Evolutionary conservation across 2,888 invertebrate species (phyloP).

Genomic region (Stenoptilia bipunctidactyla): DNA sequence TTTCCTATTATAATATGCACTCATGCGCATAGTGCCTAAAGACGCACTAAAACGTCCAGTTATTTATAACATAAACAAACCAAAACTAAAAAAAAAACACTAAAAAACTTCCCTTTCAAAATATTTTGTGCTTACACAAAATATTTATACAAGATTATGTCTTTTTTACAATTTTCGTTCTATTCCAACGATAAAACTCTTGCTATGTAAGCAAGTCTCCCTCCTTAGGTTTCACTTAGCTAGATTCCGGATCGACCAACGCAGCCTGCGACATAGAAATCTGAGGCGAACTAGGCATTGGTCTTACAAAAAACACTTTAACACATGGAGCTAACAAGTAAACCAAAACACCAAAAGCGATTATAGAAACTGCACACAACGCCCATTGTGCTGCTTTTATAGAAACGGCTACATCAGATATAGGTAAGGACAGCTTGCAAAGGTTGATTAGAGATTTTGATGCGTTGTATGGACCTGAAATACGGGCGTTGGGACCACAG

Average conservation of each 20-base stretch:
- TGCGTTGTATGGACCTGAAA: conserved; percentile 48
- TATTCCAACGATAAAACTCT: no score
- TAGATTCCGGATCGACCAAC: conserved; percentile 26
- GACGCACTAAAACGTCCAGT: no score
- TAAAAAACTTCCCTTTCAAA: no score
- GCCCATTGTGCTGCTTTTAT: conserved; percentile 54
- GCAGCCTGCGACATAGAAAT: conserved; percentile 49
- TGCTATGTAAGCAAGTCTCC: no score
- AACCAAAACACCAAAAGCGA: conserved; percentile 38
- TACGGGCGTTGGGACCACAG: conserved; percentile 46
- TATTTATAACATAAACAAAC: no score
- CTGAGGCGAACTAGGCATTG: conserved; percentile 31
- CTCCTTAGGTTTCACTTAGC: background rate
- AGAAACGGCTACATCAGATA: conserved; percentile 33
- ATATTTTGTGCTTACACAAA: no score
- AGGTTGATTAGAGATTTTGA: conserved; percentile 26
- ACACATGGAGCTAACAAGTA: conserved; percentile 49
- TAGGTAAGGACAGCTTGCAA: conserved; percentile 29
- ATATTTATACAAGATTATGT: no score
- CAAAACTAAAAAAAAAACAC: no score
- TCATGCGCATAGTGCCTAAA: no score
- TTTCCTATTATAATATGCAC: no score
- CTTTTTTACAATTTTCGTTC: no score
- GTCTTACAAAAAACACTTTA: conserved; percentile 31
- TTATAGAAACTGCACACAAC: conserved; percentile 38